Conservation (phyloP, 2,888 invertebrate genomes). For the Zhengitettix transpicula region DNA sequence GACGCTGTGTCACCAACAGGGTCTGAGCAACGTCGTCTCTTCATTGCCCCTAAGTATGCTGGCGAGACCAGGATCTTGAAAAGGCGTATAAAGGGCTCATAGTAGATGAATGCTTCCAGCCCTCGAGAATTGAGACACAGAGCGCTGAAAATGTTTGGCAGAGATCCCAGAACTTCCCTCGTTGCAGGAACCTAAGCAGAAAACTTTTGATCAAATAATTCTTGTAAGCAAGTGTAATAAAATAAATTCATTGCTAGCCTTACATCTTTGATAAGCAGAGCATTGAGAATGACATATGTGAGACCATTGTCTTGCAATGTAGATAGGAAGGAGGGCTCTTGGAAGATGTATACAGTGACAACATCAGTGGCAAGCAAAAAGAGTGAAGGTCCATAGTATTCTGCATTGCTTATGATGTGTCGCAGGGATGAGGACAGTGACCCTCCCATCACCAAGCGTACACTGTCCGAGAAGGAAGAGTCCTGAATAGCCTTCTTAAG, state of each 20-base stretch:
- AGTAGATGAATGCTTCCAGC: slow-evolving; percentile 57
- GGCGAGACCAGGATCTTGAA: slow-evolving; percentile 67
- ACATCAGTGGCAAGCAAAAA: slow-evolving; percentile 71
- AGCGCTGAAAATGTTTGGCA: slow-evolving; percentile 77
- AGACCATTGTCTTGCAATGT: slow-evolving; percentile 74
- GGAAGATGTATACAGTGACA: slow-evolving; percentile 68
- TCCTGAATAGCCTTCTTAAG: slow-evolving; percentile 73
- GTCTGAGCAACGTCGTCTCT: slow-evolving; percentile 62
- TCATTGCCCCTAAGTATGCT: slow-evolving; percentile 71
- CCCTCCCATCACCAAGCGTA: slow-evolving; percentile 75
- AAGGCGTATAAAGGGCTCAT: slow-evolving; percentile 64
- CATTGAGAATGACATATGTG: slow-evolving; percentile 70
- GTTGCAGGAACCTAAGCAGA: slow-evolving; percentile 40
- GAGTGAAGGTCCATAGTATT: slow-evolving; percentile 74
- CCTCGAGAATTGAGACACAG: slow-evolving; percentile 70
- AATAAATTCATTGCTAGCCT: slow-evolving; percentile 15
- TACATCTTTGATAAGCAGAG: slow-evolving; percentile 65
- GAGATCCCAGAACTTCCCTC: slow-evolving; percentile 58
- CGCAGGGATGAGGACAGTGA: slow-evolving; percentile 61
- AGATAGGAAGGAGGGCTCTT: slow-evolving; percentile 68
- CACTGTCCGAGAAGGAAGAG: slow-evolving; percentile 61
- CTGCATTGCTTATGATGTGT: slow-evolving; percentile 73
- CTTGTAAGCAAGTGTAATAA: neutral
- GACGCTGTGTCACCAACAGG: slow-evolving; percentile 64
- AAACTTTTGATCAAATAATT: neutral